These are phyloP conservation scores for Salvelinus sp. DNA, from an alignment of 2,113 vertebrate species.

Conservation along the genomic window DNA sequence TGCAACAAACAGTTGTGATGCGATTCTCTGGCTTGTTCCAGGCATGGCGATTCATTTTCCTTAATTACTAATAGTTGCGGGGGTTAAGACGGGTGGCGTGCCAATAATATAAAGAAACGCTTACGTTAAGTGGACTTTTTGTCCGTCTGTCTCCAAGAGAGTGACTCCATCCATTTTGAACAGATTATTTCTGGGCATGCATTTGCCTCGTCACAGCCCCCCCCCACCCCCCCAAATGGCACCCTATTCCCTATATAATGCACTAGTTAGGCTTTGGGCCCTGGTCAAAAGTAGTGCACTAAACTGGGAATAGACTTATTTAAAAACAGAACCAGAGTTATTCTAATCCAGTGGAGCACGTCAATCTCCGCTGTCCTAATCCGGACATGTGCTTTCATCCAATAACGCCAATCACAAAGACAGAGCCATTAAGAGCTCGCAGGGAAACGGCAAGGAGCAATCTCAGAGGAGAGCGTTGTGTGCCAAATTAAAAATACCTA, in stretches of 20 bases:
- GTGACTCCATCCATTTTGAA: constrained; percentile 58
- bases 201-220: constrained; percentile 37
- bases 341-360: constrained; percentile 61
- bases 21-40: constrained; percentile 13
- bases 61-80: constrained; percentile 52
- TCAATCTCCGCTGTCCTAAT: constrained; percentile 58
- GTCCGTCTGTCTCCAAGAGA: constrained; percentile 45
- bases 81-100: constrained; percentile 38
- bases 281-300: too few relatives aligned
- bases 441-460: constrained; percentile 57
- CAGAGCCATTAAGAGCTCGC: constrained; percentile 65
- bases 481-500: constrained; percentile 73
- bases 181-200: constrained; percentile 32
- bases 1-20: not conserved
- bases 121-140: constrained; percentile 55
- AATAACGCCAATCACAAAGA: constrained; percentile 74
- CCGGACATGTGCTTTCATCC: constrained; percentile 54
- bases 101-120: constrained; percentile 57
- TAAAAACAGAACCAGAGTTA: constrained; percentile 28
- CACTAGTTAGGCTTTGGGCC: too few relatives aligned
- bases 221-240: too few relatives aligned
- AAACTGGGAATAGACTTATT: too few relatives aligned
- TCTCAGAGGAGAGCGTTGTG: constrained; percentile 69
- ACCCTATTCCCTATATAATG: too few relatives aligned
- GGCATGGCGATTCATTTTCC: constrained; percentile 29